Conservation (phyloP, 2,888 invertebrate genomes). For the Eueremaeus valkanovi region DNA sequence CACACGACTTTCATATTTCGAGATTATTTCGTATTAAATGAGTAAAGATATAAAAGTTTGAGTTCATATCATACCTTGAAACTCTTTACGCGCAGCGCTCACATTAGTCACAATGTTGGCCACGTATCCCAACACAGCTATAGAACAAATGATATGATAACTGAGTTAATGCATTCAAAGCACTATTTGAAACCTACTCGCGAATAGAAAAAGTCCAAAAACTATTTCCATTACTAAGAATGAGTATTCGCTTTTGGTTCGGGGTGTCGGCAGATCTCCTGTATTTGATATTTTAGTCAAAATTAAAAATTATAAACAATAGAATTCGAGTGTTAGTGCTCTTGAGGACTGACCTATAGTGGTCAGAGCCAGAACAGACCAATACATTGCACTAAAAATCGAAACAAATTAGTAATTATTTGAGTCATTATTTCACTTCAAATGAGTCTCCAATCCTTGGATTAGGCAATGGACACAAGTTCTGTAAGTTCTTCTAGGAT, state of each 20-base stretch:
- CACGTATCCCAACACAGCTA: slow-evolving; percentile 85
- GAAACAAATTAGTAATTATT: background rate
- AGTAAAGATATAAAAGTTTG: background rate
- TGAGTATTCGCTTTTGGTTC: slow-evolving; percentile 89
- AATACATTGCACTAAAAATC: slow-evolving; percentile 78
- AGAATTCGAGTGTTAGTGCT: too few relatives aligned
- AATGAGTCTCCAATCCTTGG: too few relatives aligned
- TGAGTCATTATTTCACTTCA: background rate
- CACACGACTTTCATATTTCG: background rate
- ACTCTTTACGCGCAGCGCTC: slow-evolving; percentile 93
- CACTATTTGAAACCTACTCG: slow-evolving; percentile 55
- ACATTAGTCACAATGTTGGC: slow-evolving; percentile 98
- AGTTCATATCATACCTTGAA: slow-evolving; percentile 67
- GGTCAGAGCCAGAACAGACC: slow-evolving; percentile 93
- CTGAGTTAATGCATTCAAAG: background rate
- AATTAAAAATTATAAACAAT: too few relatives aligned
- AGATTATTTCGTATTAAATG: too few relatives aligned
- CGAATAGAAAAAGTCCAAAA: slow-evolving; percentile 89
- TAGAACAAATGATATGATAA: background rate
- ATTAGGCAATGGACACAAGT: too few relatives aligned
- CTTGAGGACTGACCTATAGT: slow-evolving; percentile 66
- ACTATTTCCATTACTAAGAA: slow-evolving; percentile 92
- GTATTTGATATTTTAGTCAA: background rate
- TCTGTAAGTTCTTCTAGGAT: too few relatives aligned
- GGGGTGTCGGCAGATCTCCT: slow-evolving; percentile 74